Base-by-base conservation (phyloP, 2,888 invertebrate genomes). In the Tridacna gigas region DNA sequence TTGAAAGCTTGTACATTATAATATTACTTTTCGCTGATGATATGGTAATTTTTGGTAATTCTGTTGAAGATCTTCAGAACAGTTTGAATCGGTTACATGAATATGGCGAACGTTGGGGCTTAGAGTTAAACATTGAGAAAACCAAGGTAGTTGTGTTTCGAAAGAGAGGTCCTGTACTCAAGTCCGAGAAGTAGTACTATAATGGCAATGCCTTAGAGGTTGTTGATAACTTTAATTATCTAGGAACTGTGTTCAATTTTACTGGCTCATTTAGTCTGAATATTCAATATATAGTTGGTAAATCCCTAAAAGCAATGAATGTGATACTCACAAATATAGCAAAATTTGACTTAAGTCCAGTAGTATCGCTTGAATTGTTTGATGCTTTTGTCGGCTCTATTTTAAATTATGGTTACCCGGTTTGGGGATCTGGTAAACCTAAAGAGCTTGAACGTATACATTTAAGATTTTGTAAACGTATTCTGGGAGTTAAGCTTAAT, bases 1-100 rank as follows among this genome's bases (percentile, higher is more conserved):
- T 20, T 73, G 73, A 73, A 20, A 25, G 22, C 22, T 22, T 45
- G 4, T 5, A 20, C 47, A 12, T n/a, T 47, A 47, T 71, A 9
- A 47, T 22, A 28, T 22, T 63, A 20, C 18, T 76, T n/a, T 65
- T 76, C 26, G 61, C 56, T 18, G 60, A 74, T 56, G 74, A 74
- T n/a, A 3, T 74, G 20, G 60, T 60, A 28, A 74, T 48, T 12
- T 15, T 74, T 0, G 7, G 22, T 11, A 45, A 65, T 25, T 47
- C 65, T 0, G 22, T 65, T 13, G 12, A 65, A 28, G 61, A 26
- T n/a, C 22, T 63, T 0, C 61, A 76, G 47, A 61, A 18, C 28
- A 3, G 65, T 28, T 22, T 63, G 3, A 65, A 37, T 22, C 9
- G 7, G 15, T 25, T 76, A 2, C 22, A 76, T 45, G 18, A 76